Evolutionary conservation across 2,113 vertebrate species (phyloP).

Genomic region (Eira barbara): DNA sequence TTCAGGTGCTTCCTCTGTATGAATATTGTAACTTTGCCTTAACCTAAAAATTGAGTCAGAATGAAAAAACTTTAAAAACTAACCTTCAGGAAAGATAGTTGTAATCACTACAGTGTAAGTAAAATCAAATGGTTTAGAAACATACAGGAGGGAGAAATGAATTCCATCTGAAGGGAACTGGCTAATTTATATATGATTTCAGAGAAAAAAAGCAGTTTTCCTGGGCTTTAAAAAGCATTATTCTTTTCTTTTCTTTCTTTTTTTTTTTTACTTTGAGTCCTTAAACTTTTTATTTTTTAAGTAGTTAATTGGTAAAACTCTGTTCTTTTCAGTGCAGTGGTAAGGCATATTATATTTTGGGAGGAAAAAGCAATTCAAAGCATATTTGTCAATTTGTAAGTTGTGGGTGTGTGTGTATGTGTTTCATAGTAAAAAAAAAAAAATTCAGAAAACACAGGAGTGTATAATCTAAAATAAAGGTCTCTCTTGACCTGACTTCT

Average conservation of each 20-base stretch:
- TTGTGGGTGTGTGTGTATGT: background rate
- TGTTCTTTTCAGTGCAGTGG: background rate
- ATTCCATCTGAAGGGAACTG: background rate
- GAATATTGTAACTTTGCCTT: background rate
- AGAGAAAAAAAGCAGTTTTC: background rate
- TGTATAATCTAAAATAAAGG: background rate
- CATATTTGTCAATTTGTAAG: background rate
- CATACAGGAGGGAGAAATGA: background rate
- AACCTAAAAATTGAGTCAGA: background rate
- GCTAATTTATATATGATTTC: constrained; percentile 29
- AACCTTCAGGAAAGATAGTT: background rate
- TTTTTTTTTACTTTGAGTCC: background rate
- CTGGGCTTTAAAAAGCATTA: background rate
- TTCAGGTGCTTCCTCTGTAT: background rate
- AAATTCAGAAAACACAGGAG: background rate
- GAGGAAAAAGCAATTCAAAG: background rate
- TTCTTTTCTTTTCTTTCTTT: background rate
- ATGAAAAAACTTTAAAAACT: background rate
- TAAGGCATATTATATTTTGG: background rate
- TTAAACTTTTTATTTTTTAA: background rate
- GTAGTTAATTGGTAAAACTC: background rate
- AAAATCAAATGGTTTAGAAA: constrained; percentile 45
- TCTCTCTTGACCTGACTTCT: background rate
- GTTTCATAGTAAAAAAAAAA: background rate
- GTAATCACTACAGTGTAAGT: background rate